Percentiles rank a stretch among this genome's conserved stretches.
phyloP scores from a whole-genome alignment of 1,140 invertebrate genomes.

The Pectinophora gossypiella region DNA sequence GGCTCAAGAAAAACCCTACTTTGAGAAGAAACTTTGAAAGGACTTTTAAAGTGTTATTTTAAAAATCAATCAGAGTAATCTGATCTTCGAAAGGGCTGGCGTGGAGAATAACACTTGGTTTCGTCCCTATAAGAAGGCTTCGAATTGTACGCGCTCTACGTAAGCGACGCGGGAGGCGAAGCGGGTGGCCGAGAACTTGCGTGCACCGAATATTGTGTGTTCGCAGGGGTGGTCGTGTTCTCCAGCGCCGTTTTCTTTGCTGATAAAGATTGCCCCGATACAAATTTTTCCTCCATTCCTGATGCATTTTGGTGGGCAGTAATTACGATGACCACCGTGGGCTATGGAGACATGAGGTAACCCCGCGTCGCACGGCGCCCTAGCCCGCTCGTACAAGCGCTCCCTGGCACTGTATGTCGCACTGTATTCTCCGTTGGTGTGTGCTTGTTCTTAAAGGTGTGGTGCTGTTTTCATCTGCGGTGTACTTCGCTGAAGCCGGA shows the following conservation, averaged over 20 bases:
- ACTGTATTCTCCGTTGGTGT: constrained; percentile 72
- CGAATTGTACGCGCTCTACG: no score
- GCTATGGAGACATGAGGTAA: constrained; percentile 98
- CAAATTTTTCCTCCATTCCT: constrained; percentile 98
- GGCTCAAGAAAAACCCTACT: no score
- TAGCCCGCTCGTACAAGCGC: constrained; percentile 56
- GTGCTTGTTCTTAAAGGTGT: constrained; percentile 90
- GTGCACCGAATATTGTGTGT: constrained; percentile 57
- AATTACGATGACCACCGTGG: constrained; percentile 95
- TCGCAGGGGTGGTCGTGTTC: constrained; percentile 96
- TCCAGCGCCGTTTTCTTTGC: constrained; percentile 99
- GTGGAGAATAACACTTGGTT: no score
- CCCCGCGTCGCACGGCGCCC: constrained; percentile 51
- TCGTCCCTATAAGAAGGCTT: no score
- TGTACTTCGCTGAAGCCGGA: constrained; percentile 99
- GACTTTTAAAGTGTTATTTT: no score
- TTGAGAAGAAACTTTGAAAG: no score
- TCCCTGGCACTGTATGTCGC: constrained; percentile 57
- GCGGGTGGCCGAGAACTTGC: constrained; percentile 31
- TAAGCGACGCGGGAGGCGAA: neutral
- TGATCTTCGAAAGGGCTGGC: no score
- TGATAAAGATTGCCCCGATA: constrained; percentile 95
- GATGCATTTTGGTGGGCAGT: constrained; percentile 98
- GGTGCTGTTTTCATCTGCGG: constrained; percentile 98
- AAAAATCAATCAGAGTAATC: no score